phyloP scores from a whole-genome alignment of 2,113 vertebrate species.

The Tupaia chinensis region DNA sequence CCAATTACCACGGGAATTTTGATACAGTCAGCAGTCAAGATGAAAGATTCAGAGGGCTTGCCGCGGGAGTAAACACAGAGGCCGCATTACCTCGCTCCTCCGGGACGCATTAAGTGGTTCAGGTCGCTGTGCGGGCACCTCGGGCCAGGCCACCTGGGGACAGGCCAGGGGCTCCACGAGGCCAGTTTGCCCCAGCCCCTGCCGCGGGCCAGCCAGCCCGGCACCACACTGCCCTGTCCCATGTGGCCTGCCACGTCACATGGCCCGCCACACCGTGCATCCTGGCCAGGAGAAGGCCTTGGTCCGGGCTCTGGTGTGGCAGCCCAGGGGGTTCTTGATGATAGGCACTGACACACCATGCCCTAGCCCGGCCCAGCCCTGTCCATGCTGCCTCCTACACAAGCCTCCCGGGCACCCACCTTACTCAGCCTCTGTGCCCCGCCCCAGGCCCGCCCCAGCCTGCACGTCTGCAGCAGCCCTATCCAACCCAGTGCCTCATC shows the following conservation, averaged over 20 bases:
- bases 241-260: fast-evolving
- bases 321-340: fast-evolving
- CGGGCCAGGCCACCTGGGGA: neutral
- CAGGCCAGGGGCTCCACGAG: neutral
- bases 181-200: neutral
- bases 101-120: slow-evolving; percentile 31
- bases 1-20: slow-evolving; percentile 88
- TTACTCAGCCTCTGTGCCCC: neutral
- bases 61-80: slow-evolving; percentile 63
- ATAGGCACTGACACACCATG: fast-evolving
- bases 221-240: neutral
- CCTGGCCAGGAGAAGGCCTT: neutral
- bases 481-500: fast-evolving
- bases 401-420: fast-evolving
- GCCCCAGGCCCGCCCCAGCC: neutral
- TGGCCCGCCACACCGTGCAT: fast-evolving
- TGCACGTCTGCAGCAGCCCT: fast-evolving
- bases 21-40: slow-evolving; percentile 83
- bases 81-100: slow-evolving; percentile 70
- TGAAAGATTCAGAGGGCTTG: slow-evolving; percentile 17
- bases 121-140: neutral
- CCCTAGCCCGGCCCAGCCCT: fast-evolving
- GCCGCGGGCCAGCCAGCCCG: no score
- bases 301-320: fast-evolving
- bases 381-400: neutral